Conservation (phyloP, 1,140 invertebrate genomes). For the Drosophila kurseongensis region DNA sequence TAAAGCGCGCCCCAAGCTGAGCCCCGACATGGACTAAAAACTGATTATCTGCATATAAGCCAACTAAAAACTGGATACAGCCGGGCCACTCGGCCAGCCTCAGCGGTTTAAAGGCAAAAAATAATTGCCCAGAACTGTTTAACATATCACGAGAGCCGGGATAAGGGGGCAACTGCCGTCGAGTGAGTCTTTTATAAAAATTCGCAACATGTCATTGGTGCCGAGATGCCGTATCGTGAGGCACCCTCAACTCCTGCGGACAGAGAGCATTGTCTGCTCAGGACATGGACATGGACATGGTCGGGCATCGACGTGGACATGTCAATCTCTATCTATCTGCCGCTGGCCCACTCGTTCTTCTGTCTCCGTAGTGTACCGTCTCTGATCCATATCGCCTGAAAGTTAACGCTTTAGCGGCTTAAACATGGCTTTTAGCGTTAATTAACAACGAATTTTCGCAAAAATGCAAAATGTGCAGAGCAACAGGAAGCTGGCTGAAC, state of each 20-base stretch:
- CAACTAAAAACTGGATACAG: slow-evolving; percentile 73
- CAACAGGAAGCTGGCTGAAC: slow-evolving; percentile 46
- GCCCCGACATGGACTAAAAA: slow-evolving; percentile 74
- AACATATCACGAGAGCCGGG: slow-evolving; percentile 66
- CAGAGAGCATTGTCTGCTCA: slow-evolving; percentile 49
- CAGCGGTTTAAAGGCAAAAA: slow-evolving; percentile 52
- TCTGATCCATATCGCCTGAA: slow-evolving; percentile 76
- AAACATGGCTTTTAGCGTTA: slow-evolving; percentile 83
- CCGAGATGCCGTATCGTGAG: slow-evolving; percentile 49
- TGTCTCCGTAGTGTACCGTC: slow-evolving; percentile 28
- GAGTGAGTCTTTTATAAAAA: slow-evolving; percentile 83
- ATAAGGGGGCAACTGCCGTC: slow-evolving; percentile 16
- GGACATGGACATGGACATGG: slow-evolving; percentile 58
- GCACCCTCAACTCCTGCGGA: slow-evolving; percentile 58
- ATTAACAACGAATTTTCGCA: slow-evolving; percentile 79
- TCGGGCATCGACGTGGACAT: slow-evolving; percentile 67
- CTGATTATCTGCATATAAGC: slow-evolving; percentile 80
- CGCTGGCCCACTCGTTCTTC: slow-evolving; percentile 20
- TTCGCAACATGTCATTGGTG: slow-evolving; percentile 80
- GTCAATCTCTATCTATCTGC: slow-evolving; percentile 69
- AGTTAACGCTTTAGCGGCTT: slow-evolving; percentile 81
- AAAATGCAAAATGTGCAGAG: slow-evolving; percentile 66
- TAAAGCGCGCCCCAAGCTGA: slow-evolving; percentile 72
- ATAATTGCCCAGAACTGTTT: slow-evolving; percentile 83
- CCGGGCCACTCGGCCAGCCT: not conserved